Percentiles rank a stretch among this genome's conserved stretches.
These are phyloP conservation scores for Cercocebus atys DNA, from an alignment of 2,113 vertebrate species.

Conservation along the genomic window DNA sequence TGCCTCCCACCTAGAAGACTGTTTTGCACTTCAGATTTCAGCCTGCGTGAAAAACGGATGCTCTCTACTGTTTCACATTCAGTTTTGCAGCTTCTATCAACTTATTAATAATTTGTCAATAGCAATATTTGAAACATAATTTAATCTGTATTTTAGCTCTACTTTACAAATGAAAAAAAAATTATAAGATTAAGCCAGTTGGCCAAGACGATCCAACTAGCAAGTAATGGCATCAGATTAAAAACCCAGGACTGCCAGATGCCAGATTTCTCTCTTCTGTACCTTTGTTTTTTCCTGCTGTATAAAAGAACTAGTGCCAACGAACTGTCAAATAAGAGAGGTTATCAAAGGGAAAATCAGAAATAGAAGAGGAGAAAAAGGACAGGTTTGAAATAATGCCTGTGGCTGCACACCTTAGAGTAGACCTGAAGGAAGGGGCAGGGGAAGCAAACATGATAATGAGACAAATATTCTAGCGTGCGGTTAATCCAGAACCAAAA, in stretches of 20 bases:
- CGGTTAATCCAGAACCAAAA: neutral
- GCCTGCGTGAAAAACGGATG: neutral
- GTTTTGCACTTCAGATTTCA: constrained; percentile 4
- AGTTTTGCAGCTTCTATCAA: neutral
- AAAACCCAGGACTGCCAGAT: neutral
- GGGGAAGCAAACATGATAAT: neutral
- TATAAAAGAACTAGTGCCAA: neutral
- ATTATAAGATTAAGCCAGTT: neutral
- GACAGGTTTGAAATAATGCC: neutral
- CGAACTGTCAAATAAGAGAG: neutral
- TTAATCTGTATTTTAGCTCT: neutral
- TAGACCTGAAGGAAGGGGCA: neutral
- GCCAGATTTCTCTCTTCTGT: neutral
- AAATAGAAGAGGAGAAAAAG: neutral
- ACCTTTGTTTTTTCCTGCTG: neutral
- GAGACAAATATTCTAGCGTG: neutral
- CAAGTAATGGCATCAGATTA: neutral
- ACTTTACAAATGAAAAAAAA: neutral
- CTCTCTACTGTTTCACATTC: neutral
- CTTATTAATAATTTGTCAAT: constrained; percentile 3
- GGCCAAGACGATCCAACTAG: neutral
- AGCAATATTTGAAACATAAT: neutral
- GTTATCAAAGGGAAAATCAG: neutral
- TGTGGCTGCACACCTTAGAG: neutral
- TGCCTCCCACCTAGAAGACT: neutral